phyloP scores from a whole-genome alignment of 1,140 invertebrate species.

The Ostrea denselamellosa region DNA sequence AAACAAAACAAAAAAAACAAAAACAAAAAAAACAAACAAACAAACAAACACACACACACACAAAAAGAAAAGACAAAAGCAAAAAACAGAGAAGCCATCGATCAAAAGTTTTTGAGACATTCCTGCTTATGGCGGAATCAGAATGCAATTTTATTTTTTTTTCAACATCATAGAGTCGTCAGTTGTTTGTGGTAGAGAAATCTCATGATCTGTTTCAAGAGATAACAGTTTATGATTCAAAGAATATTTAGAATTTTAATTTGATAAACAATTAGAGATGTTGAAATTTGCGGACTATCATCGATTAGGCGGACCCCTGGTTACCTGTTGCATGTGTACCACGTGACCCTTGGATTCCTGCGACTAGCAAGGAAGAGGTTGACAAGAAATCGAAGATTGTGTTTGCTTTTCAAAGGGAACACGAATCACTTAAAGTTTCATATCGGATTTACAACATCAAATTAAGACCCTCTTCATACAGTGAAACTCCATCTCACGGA shows the following conservation, averaged over 20 bases:
- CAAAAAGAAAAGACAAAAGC: too few species aligned
- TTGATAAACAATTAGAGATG: conserved; percentile 6
- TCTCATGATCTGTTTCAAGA: too few species aligned
- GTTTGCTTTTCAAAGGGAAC: conserved; percentile 32
- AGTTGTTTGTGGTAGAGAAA: too few species aligned
- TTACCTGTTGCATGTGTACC: conserved; percentile 20
- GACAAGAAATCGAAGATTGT: conserved; percentile 36
- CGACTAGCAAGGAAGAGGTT: not conserved
- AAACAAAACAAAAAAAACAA: too few species aligned
- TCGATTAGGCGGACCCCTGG: not conserved
- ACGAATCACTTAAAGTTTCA: conserved; percentile 35
- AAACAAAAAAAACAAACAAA: too few species aligned
- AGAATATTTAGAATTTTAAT: not conserved
- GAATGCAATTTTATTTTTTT: too few species aligned
- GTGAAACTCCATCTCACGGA: conserved; percentile 7
- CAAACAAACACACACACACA: too few species aligned
- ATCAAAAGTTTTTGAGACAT: too few species aligned
- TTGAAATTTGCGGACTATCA: not conserved
- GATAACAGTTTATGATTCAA: not conserved
- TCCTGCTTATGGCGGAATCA: too few species aligned
- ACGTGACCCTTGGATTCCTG: not conserved
- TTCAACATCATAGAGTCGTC: too few species aligned
- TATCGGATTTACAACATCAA: conserved; percentile 38
- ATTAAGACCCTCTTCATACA: conserved; percentile 7
- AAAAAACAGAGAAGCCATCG: too few species aligned